These are phyloP conservation scores for Elephantulus edwardii DNA, from an alignment of 2,113 vertebrate genomes.

Conservation along the genomic window DNA sequence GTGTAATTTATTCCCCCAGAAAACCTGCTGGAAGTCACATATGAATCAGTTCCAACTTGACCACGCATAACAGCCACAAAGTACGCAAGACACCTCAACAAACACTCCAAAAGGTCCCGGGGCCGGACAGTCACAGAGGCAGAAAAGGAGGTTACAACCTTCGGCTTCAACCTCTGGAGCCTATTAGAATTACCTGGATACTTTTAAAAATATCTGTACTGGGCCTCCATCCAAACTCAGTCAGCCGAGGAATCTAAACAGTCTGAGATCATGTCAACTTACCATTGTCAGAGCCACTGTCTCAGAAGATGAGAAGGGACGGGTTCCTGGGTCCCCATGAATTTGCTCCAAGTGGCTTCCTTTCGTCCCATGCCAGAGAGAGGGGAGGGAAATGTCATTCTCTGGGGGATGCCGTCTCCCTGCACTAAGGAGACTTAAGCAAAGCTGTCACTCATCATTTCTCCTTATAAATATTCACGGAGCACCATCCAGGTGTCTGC, in stretches of 20 bases:
- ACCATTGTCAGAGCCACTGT: neutral
- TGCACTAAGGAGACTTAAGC: neutral
- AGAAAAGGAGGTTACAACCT: neutral
- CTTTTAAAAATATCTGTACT: neutral
- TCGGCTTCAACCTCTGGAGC: neutral
- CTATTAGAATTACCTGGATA: neutral
- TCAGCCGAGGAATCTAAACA: neutral
- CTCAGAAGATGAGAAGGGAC: neutral
- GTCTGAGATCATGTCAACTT: neutral
- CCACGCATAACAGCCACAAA: too few species aligned
- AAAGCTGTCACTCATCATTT: neutral
- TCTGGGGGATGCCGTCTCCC: neutral
- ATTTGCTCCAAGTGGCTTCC: neutral
- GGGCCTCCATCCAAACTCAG: neutral
- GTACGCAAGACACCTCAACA: neutral
- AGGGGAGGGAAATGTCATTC: fast-evolving
- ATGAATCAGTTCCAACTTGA: too few species aligned
- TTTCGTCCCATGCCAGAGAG: neutral
- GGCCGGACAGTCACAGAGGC: neutral
- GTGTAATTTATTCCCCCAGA: too few species aligned
- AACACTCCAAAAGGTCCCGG: neutral
- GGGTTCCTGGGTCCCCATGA: neutral
- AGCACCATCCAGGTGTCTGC: neutral
- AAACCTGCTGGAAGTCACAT: too few species aligned
- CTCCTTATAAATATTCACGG: neutral